phyloP scores from a whole-genome alignment of 2,888 invertebrate genomes.

The Leptinotarsa peninsularis region DNA sequence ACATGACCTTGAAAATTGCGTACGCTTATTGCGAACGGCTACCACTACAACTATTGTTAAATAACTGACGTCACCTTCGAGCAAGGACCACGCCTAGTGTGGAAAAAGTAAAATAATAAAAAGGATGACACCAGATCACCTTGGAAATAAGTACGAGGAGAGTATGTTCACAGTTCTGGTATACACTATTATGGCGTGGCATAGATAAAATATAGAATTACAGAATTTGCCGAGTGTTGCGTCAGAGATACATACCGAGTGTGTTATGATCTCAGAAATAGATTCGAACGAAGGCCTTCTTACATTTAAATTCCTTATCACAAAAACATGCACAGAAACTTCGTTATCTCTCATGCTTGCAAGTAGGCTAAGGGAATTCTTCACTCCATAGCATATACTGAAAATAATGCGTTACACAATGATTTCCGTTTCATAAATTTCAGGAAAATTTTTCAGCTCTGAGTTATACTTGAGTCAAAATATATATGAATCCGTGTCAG shows the following conservation, averaged over 20 bases:
- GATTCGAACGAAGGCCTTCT: no score
- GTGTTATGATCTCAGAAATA: not conserved
- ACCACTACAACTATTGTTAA: conserved; percentile 21
- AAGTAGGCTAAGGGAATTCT: no score
- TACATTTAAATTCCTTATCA: no score
- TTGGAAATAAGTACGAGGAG: conserved; percentile 45
- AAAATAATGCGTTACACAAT: no score
- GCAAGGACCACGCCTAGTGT: conserved; percentile 39
- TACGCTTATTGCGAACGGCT: not conserved
- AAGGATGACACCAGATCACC: conserved; percentile 58
- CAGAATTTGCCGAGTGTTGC: conserved; percentile 19
- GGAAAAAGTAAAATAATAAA: conserved; percentile 48
- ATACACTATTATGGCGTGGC: conserved; percentile 18
- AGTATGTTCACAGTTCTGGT: conserved; percentile 8
- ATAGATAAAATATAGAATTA: conserved; percentile 18
- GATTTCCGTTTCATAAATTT: no score
- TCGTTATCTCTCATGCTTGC: no score
- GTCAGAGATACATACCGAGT: conserved; percentile 10
- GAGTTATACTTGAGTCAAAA: no score
- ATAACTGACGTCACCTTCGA: conserved; percentile 24
- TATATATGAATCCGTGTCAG: no score
- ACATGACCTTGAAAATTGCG: conserved; percentile 16
- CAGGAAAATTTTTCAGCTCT: no score
- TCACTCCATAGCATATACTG: no score
- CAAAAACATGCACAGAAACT: no score